A percentile compares a stretch with the other conserved stretches of the same genome.
phyloP scores from a whole-genome alignment of 2,797 vertebrate species.

The Pteropus rufus region DNA sequence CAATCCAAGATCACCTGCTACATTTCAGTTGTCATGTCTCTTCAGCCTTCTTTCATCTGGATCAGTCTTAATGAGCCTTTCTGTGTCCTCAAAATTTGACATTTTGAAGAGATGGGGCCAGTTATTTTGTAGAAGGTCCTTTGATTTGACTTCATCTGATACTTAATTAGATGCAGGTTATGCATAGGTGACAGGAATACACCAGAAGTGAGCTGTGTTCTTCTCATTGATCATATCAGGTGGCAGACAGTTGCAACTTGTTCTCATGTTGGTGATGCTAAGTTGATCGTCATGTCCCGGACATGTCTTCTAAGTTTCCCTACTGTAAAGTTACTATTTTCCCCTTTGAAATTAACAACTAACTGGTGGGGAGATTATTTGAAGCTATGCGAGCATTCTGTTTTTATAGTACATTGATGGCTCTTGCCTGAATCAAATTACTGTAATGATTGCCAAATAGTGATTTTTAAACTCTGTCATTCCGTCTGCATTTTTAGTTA shows the following conservation, averaged over 20 bases:
- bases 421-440: not conserved
- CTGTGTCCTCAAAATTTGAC: not conserved
- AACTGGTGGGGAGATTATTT: not conserved
- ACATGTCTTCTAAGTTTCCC: not conserved
- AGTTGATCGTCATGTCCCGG: no score
- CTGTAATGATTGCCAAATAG: not conserved
- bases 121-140: not conserved
- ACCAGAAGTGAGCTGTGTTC: not conserved
- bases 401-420: not conserved
- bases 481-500: not conserved
- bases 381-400: not conserved
- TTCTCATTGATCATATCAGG: not conserved
- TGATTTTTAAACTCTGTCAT: not conserved
- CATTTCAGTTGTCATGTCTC: not conserved
- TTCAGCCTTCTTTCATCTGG: not conserved
- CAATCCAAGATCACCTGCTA: not conserved
- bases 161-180: not conserved
- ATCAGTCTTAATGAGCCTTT: not conserved
- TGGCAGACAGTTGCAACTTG: not conserved
- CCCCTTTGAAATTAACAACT: not conserved
- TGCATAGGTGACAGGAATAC: rapidly evolving
- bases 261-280: not conserved
- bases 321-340: not conserved
- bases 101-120: not conserved
- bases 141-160: not conserved